These are phyloP conservation scores for Aethes cnicana DNA, from an alignment of 2,888 invertebrate species.

Conservation along the genomic window DNA sequence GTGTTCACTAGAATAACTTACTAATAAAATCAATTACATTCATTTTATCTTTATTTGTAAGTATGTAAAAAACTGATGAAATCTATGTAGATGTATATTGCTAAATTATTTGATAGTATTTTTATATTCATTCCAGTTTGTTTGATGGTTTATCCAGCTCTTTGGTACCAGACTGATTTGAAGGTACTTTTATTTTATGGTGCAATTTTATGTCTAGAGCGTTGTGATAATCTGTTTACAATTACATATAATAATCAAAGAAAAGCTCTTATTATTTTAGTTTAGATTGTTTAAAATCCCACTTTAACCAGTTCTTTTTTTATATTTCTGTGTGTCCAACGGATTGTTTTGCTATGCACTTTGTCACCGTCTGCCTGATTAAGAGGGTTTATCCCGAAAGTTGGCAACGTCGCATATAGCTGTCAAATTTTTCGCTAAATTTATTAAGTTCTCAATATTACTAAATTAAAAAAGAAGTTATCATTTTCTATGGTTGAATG, in stretches of 20 bases:
- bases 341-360: too few relatives aligned
- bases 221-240: constrained; percentile 82
- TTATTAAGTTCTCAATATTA: too few relatives aligned
- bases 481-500: too few relatives aligned
- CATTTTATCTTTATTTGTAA: constrained; percentile 66
- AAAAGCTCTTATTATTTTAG: constrained; percentile 38
- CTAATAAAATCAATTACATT: constrained; percentile 68
- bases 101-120: constrained; percentile 81
- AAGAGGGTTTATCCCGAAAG: too few relatives aligned
- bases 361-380: too few relatives aligned
- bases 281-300: not conserved
- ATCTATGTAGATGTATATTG: constrained; percentile 67
- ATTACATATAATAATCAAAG: constrained; percentile 77
- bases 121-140: constrained; percentile 79
- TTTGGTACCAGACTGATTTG: constrained; percentile 82
- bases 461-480: too few relatives aligned
- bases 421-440: too few relatives aligned
- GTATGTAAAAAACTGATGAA: constrained; percentile 66
- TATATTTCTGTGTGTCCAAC: too few relatives aligned
- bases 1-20: constrained; percentile 79
- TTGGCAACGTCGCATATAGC: too few relatives aligned
- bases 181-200: constrained; percentile 81
- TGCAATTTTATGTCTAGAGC: constrained; percentile 82
- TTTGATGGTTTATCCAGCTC: constrained; percentile 68
- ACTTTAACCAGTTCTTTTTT: too few relatives aligned